Evolutionary conservation across 2,113 vertebrate genomes (phyloP), one percentile per base, ranked within the genome.

Genomic region (Taurulus bubalis): DNA sequence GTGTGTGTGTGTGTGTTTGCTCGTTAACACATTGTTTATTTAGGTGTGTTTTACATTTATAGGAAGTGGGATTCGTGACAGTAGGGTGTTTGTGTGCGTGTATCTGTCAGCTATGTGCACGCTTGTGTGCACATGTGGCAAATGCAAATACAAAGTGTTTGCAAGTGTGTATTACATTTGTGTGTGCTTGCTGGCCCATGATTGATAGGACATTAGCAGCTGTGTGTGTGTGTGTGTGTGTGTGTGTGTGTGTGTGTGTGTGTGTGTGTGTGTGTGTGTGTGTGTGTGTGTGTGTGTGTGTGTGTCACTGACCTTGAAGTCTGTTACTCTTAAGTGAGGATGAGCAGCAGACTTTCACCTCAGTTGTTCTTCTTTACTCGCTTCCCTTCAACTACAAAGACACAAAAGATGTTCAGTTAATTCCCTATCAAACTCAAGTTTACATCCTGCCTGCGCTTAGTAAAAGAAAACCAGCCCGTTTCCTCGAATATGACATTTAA

Each of bases 401-500:
- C 65, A 20, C 55, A 79, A 20, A 65, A 68, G 36, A 40, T 58
- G 22, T 63, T 66, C 20, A 10, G 20, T 84, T 73, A 69, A 74
- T 80, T 84, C 72, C 77, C 82, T 78, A 28, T 87, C 85, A 49
- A 49, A 49, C 82, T 84, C 24, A 49, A 55, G 71, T 55, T 22
- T 38, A 77, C 90, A 60, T 92, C 87, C 87, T 93, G 87, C 80
- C 53, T 83, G 36, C 3, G 5, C 71, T 60, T 0, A 0, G 76
- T 59, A 59, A 34, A 67, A 83, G 30, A 64, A 81, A 81, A 64
- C 36, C 62, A 22, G 64, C 67, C 8, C 64, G 11, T 85, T 93
- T 92, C 88, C 86, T 73, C 32, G 81, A 90, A 91, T 75, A 9
- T 91, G 91, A 92, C 92, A 91, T 91, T 92, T 92, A 85, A 47